Conservation (phyloP, 2,113 vertebrate species). For the Calidris pygmaea region DNA sequence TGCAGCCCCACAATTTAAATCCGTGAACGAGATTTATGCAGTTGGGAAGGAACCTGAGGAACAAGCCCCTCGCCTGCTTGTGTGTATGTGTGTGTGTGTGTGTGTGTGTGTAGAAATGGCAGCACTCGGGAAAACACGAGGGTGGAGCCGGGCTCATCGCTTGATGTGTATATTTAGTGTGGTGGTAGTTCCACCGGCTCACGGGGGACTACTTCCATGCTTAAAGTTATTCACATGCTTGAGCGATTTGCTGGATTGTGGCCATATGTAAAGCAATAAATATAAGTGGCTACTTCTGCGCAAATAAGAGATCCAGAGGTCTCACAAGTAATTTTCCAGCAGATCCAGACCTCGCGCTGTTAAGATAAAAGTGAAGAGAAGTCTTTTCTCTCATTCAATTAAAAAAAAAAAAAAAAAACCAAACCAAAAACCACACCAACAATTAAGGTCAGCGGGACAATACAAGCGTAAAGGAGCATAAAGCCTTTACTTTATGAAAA, state of each 20-base stretch:
- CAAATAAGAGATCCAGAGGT: constrained; percentile 34
- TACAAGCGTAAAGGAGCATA: not conserved
- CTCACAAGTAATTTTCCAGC: constrained; percentile 45
- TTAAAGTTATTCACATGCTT: constrained; percentile 42
- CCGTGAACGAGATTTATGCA: not conserved
- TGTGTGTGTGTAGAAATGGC: not conserved
- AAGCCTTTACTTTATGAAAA: constrained; percentile 5
- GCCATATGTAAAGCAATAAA: constrained; percentile 64
- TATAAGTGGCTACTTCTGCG: constrained; percentile 57
- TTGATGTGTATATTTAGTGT: not conserved
- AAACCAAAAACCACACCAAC: not conserved
- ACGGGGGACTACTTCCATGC: not conserved
- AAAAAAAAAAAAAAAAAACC: not conserved
- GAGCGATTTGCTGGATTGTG: constrained; percentile 55
- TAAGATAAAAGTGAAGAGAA: not conserved
- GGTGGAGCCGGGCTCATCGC: not conserved
- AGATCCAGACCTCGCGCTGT: not conserved
- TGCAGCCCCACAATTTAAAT: not conserved
- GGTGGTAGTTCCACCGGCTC: not conserved
- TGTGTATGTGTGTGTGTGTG: not conserved
- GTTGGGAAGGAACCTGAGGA: not conserved
- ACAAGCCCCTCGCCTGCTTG: not conserved
- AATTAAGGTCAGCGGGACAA: not conserved
- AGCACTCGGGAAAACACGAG: not conserved
- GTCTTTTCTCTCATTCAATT: not conserved